Conservation (phyloP, 2,797 vertebrate species). For the Pogonophryne albipinna region DNA sequence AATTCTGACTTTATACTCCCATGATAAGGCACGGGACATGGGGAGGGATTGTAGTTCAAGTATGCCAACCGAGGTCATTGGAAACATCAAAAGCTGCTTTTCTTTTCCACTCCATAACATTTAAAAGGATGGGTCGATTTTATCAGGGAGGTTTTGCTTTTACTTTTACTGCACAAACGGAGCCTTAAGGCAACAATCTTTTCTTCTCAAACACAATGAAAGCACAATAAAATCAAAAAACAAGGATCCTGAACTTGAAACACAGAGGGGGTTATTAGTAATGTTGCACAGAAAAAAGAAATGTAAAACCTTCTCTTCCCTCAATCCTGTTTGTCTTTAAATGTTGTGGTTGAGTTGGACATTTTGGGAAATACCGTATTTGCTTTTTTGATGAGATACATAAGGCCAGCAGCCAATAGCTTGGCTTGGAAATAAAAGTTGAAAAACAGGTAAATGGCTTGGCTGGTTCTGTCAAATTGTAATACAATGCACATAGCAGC, state of each 20-base stretch:
- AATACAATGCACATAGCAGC: background rate
- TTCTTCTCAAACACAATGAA: constrained; percentile 40
- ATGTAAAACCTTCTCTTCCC: constrained; percentile 6
- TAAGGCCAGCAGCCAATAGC: background rate
- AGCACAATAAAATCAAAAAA: constrained; percentile 31
- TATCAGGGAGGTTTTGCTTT: background rate
- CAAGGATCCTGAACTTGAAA: constrained; percentile 48
- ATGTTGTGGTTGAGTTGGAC: constrained; percentile 4
- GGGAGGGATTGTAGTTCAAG: constrained; percentile 41
- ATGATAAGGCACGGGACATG: constrained; percentile 53
- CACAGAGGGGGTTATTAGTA: background rate
- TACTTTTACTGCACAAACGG: constrained; percentile 16
- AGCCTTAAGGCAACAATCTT: constrained; percentile 63
- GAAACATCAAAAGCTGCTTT: constrained; percentile 52
- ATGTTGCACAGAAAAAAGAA: constrained; percentile 36
- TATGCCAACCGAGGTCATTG: constrained; percentile 32
- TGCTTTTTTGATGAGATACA: background rate
- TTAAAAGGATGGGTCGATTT: constrained; percentile 29
- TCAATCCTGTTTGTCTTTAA: background rate
- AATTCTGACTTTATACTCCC: constrained; percentile 31
- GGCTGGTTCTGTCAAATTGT: too few relatives aligned
- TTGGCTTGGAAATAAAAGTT: background rate
- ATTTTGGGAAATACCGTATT: constrained; percentile 29
- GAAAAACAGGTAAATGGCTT: background rate
- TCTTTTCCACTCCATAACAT: constrained; percentile 34